Evolutionary conservation across 2,888 invertebrate genomes (phyloP).

Genomic region (Platynereis dumerilii): DNA sequence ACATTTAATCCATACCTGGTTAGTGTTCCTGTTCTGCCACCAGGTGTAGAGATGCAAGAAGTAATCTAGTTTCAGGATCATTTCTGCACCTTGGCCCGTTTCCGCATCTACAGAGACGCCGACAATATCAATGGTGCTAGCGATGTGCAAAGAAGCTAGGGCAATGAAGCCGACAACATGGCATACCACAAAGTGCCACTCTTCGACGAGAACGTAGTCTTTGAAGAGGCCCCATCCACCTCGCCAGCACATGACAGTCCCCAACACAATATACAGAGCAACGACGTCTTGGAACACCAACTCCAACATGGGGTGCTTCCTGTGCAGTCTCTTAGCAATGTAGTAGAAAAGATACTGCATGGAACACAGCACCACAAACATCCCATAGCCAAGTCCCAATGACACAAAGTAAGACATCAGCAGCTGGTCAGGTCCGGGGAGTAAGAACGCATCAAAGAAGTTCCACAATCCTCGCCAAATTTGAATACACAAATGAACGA

Average conservation of each 20-base stretch:
- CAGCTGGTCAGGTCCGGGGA: neutral
- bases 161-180: slow-evolving; percentile 1
- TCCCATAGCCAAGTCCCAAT: slow-evolving; percentile 10
- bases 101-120: neutral
- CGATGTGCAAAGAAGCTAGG: slow-evolving; percentile 2
- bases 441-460: slow-evolving; percentile 17
- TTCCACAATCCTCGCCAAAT: slow-evolving; percentile 21
- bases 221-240: slow-evolving; percentile 21
- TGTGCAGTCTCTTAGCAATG: neutral
- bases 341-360: slow-evolving; percentile 12
- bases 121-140: neutral
- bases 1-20: neutral
- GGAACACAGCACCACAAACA: slow-evolving; percentile 8
- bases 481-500: slow-evolving; percentile 10
- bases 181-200: neutral
- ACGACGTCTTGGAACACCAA: slow-evolving; percentile 7
- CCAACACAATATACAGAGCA: neutral
- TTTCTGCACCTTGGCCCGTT: neutral
- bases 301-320: neutral
- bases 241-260: slow-evolving; percentile 12
- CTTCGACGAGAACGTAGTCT: slow-evolving; percentile 15
- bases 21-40: neutral
- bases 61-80: neutral
- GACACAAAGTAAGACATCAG: slow-evolving; percentile 17
- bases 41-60: neutral